Percentiles rank a stretch among this genome's conserved stretches.
These are phyloP conservation scores for Glareola pratincola DNA, from an alignment of 2,113 vertebrate genomes.

Conservation along the genomic window DNA sequence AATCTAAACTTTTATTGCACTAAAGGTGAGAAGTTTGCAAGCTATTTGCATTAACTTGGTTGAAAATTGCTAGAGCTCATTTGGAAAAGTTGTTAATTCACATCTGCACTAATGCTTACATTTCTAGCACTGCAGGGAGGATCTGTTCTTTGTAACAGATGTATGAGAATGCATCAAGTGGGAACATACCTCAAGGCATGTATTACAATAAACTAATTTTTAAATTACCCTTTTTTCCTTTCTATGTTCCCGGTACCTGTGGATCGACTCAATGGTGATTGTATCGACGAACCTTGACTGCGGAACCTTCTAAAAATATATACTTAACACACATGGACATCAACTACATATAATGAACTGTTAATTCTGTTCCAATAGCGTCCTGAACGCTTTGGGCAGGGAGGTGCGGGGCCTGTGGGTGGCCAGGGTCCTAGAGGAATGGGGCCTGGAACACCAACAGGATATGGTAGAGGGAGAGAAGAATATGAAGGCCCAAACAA, in stretches of 20 bases:
- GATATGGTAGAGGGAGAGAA: constrained; percentile 97
- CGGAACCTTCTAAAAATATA: constrained; percentile 91
- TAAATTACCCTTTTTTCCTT: constrained; percentile 99
- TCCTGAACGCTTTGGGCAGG: constrained; percentile 96
- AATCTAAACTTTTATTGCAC: constrained; percentile 64
- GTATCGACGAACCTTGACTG: constrained; percentile 97
- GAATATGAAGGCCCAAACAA: constrained; percentile 98
- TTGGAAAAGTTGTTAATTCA: constrained; percentile 78
- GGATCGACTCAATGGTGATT: constrained; percentile 99
- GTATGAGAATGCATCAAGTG: constrained; percentile 85
- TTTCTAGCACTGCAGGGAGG: constrained; percentile 82
- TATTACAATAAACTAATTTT: constrained; percentile 88
- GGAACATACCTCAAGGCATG: constrained; percentile 86
- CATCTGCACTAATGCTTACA: constrained; percentile 83
- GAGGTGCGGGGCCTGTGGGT: constrained; percentile 87
- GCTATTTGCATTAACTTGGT: constrained; percentile 74
- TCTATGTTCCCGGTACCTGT: constrained; percentile 99
- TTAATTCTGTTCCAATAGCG: constrained; percentile 87
- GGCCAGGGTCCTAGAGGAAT: constrained; percentile 87
- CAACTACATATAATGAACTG: constrained; percentile 85
- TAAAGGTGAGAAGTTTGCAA: constrained; percentile 73
- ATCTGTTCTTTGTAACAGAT: constrained; percentile 85
- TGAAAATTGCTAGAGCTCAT: constrained; percentile 78
- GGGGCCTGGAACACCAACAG: constrained; percentile 90
- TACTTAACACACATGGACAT: constrained; percentile 88